phyloP scores from a whole-genome alignment of 2,888 invertebrate species.

The Drosophila emarginata region DNA sequence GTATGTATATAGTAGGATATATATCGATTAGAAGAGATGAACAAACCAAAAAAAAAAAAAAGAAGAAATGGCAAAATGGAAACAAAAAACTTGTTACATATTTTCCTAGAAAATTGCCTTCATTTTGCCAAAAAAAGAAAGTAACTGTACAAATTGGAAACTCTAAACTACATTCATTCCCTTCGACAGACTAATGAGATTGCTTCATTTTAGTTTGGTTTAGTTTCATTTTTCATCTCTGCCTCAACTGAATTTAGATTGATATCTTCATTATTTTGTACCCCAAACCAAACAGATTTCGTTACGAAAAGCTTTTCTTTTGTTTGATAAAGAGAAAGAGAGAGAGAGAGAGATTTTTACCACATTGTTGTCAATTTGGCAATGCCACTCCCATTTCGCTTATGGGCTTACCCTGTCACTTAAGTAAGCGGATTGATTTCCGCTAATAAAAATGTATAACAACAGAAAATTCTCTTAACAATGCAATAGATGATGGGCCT shows the following conservation, averaged over 20 bases:
- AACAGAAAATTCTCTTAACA: conserved; percentile 52
- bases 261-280: background rate
- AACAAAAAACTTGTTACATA: background rate
- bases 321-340: background rate
- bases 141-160: background rate
- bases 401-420: conserved; percentile 8
- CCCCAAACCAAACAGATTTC: background rate
- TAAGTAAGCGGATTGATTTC: conserved; percentile 61
- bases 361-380: background rate
- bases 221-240: background rate
- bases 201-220: background rate
- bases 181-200: background rate
- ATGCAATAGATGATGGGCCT: conserved; percentile 44
- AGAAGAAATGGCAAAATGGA: background rate
- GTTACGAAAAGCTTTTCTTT: background rate
- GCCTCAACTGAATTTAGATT: background rate
- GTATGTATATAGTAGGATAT: background rate
- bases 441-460: conserved; percentile 71
- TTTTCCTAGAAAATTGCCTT: background rate
- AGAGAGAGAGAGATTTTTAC: background rate
- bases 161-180: background rate
- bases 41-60: background rate
- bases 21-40: background rate
- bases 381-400: conserved; percentile 1
- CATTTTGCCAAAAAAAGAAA: background rate